These are phyloP conservation scores for Psittacula cyanocephala DNA, from an alignment of 2,113 vertebrate species.

Conservation along the genomic window DNA sequence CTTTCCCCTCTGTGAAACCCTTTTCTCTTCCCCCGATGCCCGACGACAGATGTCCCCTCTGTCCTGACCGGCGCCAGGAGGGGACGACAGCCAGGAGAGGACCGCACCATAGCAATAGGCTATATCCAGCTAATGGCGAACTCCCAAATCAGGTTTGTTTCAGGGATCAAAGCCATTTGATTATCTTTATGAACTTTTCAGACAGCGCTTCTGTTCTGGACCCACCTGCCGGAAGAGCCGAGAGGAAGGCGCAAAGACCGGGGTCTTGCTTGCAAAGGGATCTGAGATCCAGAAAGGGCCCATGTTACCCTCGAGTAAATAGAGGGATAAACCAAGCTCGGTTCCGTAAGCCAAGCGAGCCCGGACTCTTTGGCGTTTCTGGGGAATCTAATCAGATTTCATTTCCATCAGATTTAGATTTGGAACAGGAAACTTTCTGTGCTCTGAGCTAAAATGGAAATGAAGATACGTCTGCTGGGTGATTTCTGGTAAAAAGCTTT, in stretches of 20 bases:
- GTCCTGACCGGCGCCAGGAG: neutral
- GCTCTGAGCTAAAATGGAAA: conserved; percentile 9
- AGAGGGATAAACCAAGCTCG: neutral
- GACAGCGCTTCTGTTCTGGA: neutral
- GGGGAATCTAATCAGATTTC: neutral
- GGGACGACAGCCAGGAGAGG: rapidly evolving
- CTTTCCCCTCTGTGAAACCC: neutral
- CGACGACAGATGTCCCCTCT: no score
- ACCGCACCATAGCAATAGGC: rapidly evolving
- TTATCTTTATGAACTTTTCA: neutral
- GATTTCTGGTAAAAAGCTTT: conserved; percentile 18
- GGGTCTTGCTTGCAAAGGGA: neutral
- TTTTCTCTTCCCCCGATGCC: no score
- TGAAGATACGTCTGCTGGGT: neutral
- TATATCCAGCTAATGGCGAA: neutral
- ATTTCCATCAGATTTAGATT: neutral
- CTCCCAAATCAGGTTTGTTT: neutral
- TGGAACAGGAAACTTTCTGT: neutral
- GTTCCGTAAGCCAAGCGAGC: neutral
- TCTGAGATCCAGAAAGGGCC: neutral
- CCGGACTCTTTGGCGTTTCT: neutral
- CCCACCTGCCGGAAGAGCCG: rapidly evolving
- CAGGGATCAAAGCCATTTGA: neutral
- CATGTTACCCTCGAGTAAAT: neutral
- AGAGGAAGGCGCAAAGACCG: rapidly evolving